phyloP scores from a whole-genome alignment of 2,113 vertebrate species.

The Phalacrocorax carbo region DNA sequence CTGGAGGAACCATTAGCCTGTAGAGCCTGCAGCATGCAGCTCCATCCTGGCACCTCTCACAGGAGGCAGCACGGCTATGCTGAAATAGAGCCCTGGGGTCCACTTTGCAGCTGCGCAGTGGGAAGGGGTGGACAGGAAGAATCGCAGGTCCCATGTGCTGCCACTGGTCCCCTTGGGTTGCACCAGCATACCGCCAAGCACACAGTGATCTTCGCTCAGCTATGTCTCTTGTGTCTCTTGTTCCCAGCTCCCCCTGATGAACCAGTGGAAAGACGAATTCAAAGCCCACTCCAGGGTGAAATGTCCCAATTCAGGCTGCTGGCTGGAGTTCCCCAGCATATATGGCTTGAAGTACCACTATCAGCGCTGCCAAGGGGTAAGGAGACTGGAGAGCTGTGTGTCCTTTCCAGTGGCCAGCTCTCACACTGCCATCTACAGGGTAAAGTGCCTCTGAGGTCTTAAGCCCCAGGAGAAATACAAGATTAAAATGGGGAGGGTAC shows the following conservation, averaged over 20 bases:
- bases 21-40: background rate
- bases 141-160: background rate
- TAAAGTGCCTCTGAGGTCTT: background rate
- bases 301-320: slow-evolving; percentile 93
- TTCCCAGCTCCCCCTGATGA: slow-evolving; percentile 87
- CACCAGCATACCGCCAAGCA: rapidly evolving
- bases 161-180: background rate
- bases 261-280: slow-evolving; percentile 97
- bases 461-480: background rate
- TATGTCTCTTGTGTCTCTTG: background rate
- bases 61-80: background rate
- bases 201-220: rapidly evolving
- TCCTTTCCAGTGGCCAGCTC: background rate
- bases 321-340: slow-evolving; percentile 97
- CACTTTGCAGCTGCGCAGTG: background rate
- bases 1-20: background rate
- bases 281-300: slow-evolving; percentile 91
- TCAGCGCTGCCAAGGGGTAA: slow-evolving; percentile 96
- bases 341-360: slow-evolving; percentile 98
- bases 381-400: background rate
- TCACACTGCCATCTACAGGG: background rate
- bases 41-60: background rate
- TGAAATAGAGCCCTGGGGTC: background rate
- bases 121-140: background rate
- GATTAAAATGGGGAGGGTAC: background rate